Evolutionary conservation across 1,140 invertebrate species (phyloP).

Genomic region (Planococcus citri): DNA sequence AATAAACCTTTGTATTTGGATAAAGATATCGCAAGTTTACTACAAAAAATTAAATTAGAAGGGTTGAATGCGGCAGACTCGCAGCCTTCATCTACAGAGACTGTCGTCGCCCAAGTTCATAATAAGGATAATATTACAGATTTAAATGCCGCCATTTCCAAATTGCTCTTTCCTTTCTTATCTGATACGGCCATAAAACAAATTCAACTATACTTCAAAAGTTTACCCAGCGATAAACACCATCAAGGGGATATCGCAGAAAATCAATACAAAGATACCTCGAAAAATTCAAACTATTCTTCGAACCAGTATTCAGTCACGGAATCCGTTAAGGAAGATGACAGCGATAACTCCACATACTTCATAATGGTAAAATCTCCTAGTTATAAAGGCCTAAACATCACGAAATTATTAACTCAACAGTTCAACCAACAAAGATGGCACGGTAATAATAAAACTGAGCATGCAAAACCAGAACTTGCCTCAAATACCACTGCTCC

Average conservation of each 20-base stretch:
- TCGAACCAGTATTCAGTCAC: not conserved
- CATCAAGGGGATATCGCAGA: not conserved
- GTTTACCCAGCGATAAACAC: not conserved
- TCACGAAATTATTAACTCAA: not conserved
- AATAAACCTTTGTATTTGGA: not conserved
- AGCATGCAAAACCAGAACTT: not conserved
- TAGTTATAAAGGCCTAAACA: not conserved
- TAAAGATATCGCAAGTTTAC: not conserved
- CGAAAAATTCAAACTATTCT: not conserved
- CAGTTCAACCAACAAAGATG: not conserved
- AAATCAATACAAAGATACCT: not conserved
- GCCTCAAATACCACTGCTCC: not conserved
- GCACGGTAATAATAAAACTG: not conserved
- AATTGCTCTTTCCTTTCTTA: not conserved
- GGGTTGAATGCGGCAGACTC: not conserved
- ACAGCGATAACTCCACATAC: not conserved
- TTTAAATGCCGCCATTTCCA: not conserved
- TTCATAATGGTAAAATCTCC: conserved; percentile 8
- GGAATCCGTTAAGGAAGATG: not conserved
- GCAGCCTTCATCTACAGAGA: not conserved
- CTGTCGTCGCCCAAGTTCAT: not conserved
- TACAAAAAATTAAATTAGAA: conserved; percentile 5
- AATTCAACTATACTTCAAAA: not conserved
- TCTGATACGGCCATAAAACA: conserved; percentile 1
- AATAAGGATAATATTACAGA: not conserved